A percentile compares a stretch with the other conserved stretches of the same genome.
Conservation (phyloP, 2,113 vertebrate genomes). For the Neogobius melanostomus region DNA sequence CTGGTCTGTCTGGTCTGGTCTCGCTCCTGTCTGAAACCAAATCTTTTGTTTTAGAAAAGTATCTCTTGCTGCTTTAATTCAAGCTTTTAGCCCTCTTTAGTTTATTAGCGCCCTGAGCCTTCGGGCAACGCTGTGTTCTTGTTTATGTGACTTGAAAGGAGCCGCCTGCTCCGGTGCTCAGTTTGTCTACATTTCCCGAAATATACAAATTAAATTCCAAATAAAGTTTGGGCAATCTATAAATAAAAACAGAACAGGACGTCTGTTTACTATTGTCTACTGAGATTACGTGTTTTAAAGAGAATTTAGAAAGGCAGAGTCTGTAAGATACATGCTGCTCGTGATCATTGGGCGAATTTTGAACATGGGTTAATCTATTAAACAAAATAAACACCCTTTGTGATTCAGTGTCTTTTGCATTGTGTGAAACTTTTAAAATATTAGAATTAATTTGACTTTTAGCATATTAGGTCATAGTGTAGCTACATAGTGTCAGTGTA, state of each 20-base stretch:
- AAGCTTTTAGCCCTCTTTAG: constrained; percentile 4
- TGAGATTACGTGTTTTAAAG: neutral
- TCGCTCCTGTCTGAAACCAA: neutral
- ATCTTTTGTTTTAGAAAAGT: constrained; percentile 1
- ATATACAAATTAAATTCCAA: constrained; percentile 4
- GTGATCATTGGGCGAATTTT: no score
- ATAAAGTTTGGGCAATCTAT: neutral
- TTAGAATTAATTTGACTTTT: no score
- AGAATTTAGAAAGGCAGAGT: neutral
- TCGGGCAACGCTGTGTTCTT: neutral
- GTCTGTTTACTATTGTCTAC: neutral
- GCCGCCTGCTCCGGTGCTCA: neutral
- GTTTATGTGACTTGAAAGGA: neutral
- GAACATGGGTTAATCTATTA: no score
- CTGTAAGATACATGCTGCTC: neutral
- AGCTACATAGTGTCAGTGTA: no score
- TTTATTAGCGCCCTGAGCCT: neutral
- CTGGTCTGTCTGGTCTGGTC: no score
- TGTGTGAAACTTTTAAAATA: no score
- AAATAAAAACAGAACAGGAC: neutral
- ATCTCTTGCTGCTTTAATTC: neutral
- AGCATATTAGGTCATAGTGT: no score
- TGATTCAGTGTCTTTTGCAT: no score
- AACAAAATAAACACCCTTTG: no score
- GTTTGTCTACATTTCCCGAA: neutral